A percentile compares a stretch with the other conserved stretches of the same genome.
Conservation (phyloP, 2,113 vertebrate genomes). For the Colistium nudipinnis region DNA sequence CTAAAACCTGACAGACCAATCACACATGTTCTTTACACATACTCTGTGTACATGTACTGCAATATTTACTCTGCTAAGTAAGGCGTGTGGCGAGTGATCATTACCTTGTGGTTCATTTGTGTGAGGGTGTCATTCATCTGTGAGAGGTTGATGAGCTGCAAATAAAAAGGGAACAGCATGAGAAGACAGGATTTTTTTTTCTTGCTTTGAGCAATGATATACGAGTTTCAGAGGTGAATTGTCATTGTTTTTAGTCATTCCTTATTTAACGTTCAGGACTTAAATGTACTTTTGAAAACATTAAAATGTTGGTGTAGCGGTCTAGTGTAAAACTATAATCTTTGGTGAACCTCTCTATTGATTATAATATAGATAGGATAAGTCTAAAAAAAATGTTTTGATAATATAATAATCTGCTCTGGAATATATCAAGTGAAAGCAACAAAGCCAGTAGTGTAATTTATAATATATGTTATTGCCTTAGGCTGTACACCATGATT, state of each 20-base stretch:
- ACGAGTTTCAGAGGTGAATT: background rate
- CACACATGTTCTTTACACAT: background rate
- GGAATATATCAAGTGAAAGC: background rate
- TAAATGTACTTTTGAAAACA: too few relatives aligned
- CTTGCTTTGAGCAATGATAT: too few relatives aligned
- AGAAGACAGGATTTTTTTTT: background rate
- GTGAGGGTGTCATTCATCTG: constrained; percentile 85
- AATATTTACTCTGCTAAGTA: background rate
- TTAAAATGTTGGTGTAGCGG: background rate
- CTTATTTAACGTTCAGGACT: too few relatives aligned
- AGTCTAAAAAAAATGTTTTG: too few relatives aligned
- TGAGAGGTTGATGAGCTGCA: constrained; percentile 84
- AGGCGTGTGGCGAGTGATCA: too few relatives aligned
- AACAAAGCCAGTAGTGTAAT: background rate
- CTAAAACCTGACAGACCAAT: constrained; percentile 83
- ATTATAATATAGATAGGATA: too few relatives aligned
- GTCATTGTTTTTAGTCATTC: background rate
- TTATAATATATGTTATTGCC: too few relatives aligned
- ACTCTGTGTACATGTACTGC: background rate
- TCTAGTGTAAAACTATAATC: background rate
- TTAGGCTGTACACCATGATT: too few relatives aligned
- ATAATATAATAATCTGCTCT: background rate
- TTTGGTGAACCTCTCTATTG: too few relatives aligned
- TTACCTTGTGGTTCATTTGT: constrained; percentile 89
- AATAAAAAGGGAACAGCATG: background rate